Evolutionary conservation across 1,140 invertebrate species (phyloP).

Genomic region (Rhynchophorus ferrugineus): DNA sequence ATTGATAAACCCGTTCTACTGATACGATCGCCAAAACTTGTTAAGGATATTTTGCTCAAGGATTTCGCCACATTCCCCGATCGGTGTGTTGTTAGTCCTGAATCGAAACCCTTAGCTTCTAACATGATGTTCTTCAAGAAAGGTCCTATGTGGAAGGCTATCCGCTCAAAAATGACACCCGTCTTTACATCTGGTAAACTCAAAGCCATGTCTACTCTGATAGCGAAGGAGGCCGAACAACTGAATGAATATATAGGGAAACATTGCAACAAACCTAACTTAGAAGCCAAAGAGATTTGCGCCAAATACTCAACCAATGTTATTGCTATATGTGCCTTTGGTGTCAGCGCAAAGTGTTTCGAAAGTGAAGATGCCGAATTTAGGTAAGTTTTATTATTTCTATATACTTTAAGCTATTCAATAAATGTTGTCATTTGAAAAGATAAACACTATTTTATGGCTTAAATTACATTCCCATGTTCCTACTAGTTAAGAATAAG

Average conservation of each 20-base stretch:
- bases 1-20: slow-evolving; percentile 33
- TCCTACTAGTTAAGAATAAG: too few relatives aligned
- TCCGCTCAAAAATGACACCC: slow-evolving; percentile 45
- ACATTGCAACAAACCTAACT: not conserved
- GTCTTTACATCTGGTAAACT: slow-evolving; percentile 49
- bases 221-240: slow-evolving; percentile 26
- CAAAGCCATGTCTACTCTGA: slow-evolving; percentile 40
- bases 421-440: too few relatives aligned
- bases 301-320: slow-evolving; percentile 45
- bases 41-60: slow-evolving; percentile 46
- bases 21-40: slow-evolving; percentile 46
- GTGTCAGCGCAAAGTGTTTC: not conserved
- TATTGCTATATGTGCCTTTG: slow-evolving; percentile 41
- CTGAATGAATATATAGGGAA: slow-evolving; percentile 25
- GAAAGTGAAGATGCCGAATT: slow-evolving; percentile 1
- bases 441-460: too few relatives aligned
- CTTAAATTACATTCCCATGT: too few relatives aligned
- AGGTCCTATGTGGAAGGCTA: slow-evolving; percentile 44
- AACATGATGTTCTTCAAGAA: slow-evolving; percentile 34
- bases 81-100: slow-evolving; percentile 35
- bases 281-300: slow-evolving; percentile 32
- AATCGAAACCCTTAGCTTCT: slow-evolving; percentile 31
- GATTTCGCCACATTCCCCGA: slow-evolving; percentile 52
- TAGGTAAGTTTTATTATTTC: too few relatives aligned
- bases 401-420: too few relatives aligned